Evolutionary conservation across 2,888 invertebrate genomes (phyloP).

Genomic region (Agrotis puta): DNA sequence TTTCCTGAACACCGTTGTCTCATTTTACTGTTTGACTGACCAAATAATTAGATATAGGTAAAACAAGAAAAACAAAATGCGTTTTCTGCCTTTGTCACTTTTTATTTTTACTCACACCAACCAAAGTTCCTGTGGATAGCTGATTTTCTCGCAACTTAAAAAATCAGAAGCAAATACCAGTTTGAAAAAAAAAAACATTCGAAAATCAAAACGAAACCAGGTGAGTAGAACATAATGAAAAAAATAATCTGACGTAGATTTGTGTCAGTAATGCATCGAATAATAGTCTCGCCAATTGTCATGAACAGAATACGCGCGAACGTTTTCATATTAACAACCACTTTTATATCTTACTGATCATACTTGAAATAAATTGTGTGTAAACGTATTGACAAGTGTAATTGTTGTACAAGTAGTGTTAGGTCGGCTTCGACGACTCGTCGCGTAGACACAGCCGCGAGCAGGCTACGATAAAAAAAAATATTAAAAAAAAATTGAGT

Average conservation of each 20-base stretch:
- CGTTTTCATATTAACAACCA: slow-evolving; percentile 35
- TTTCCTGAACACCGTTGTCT: not conserved
- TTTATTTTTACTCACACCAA: not conserved
- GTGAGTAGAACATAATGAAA: not conserved
- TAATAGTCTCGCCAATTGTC: slow-evolving; percentile 45
- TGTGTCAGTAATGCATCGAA: slow-evolving; percentile 22
- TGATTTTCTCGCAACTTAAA: not conserved
- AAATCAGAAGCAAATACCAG: not conserved
- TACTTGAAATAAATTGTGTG: slow-evolving; percentile 47
- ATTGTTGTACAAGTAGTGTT: slow-evolving; percentile 58
- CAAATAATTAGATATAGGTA: not conserved
- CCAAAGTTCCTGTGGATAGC: slow-evolving; percentile 1
- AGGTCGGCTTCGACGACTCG: slow-evolving; percentile 58
- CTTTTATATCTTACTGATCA: slow-evolving; percentile 47
- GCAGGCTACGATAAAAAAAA: slow-evolving; percentile 37
- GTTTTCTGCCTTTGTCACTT: not conserved
- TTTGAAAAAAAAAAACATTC: not conserved
- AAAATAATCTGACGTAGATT: slow-evolving; percentile 23
- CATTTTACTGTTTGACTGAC: not conserved
- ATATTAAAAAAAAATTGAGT: slow-evolving; percentile 42
- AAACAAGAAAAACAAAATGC: not conserved
- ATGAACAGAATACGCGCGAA: slow-evolving; percentile 43
- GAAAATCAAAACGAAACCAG: not conserved
- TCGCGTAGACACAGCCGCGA: slow-evolving; percentile 54
- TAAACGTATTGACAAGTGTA: slow-evolving; percentile 55